A percentile compares a stretch with the other conserved stretches of the same genome.
Evolutionary conservation across 2,797 vertebrate genomes (phyloP).

Genomic region (Crocodylus rhombifer): DNA sequence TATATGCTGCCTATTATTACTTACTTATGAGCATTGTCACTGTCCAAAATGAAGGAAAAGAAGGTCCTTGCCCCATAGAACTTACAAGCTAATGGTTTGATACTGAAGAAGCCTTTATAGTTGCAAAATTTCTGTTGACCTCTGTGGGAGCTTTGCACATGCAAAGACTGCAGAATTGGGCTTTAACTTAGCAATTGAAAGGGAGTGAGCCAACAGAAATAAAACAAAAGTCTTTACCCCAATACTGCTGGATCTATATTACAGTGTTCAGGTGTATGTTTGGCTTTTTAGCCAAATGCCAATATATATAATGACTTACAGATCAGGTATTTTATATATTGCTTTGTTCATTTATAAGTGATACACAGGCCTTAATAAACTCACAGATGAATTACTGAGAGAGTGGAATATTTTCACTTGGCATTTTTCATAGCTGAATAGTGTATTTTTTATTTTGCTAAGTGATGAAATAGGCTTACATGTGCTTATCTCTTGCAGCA

Average conservation of each 20-base stretch:
- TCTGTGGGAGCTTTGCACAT: not conserved
- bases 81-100: not conserved
- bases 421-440: conserved; percentile 41
- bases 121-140: not conserved
- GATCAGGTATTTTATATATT: conserved; percentile 24
- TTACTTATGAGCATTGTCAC: conserved; percentile 14
- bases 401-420: conserved; percentile 51
- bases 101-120: not conserved
- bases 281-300: conserved; percentile 35
- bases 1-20: conserved; percentile 27
- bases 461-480: conserved; percentile 59
- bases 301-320: not conserved
- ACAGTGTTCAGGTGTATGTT: not conserved
- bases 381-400: conserved; percentile 58
- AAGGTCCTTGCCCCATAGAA: not conserved
- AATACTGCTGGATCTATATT: not conserved
- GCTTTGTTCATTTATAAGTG: not conserved
- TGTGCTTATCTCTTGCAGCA: conserved; percentile 45
- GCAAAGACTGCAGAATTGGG: not conserved
- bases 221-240: conserved; percentile 27
- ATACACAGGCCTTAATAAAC: conserved; percentile 38
- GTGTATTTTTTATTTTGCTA: conserved; percentile 53
- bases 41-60: not conserved
- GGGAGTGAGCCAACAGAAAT: not conserved
- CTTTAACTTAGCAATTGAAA: not conserved